phyloP scores from a whole-genome alignment of 2,888 invertebrate species.

The Spilarctia lutea region DNA sequence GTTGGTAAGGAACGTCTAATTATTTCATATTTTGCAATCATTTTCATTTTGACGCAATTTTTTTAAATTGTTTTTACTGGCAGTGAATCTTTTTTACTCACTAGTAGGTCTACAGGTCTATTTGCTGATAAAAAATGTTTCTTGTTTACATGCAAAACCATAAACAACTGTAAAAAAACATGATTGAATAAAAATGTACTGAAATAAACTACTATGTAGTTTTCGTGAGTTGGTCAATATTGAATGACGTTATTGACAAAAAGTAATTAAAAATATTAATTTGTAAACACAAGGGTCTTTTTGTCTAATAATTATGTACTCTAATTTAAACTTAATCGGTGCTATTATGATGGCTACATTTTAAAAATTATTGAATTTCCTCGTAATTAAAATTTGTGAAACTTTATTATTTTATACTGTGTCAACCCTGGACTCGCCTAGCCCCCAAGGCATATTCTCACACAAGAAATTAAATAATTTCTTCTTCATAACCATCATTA shows the following conservation, averaged over 20 bases:
- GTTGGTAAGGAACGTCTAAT: neutral
- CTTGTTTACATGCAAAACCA: neutral
- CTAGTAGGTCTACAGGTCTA: neutral
- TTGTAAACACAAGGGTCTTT: neutral
- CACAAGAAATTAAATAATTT: neutral
- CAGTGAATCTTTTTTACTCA: neutral
- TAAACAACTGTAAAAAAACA: neutral
- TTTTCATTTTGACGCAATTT: neutral
- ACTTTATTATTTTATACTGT: neutral
- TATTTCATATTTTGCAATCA: neutral
- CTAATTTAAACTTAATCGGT: neutral
- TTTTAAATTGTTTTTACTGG: neutral
- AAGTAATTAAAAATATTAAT: neutral
- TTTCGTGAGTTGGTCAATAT: neutral
- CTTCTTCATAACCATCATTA: slow-evolving; percentile 1
- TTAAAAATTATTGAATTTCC: neutral
- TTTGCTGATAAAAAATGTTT: neutral
- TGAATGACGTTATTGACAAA: neutral
- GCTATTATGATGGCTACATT: neutral
- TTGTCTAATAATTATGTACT: neutral
- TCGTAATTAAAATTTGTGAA: neutral
- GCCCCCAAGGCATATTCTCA: neutral
- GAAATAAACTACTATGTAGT: neutral
- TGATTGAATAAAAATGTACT: neutral
- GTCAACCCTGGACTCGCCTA: neutral